Conservation (phyloP, 2,797 vertebrate genomes). For the Rousettus madagascariensis region DNA sequence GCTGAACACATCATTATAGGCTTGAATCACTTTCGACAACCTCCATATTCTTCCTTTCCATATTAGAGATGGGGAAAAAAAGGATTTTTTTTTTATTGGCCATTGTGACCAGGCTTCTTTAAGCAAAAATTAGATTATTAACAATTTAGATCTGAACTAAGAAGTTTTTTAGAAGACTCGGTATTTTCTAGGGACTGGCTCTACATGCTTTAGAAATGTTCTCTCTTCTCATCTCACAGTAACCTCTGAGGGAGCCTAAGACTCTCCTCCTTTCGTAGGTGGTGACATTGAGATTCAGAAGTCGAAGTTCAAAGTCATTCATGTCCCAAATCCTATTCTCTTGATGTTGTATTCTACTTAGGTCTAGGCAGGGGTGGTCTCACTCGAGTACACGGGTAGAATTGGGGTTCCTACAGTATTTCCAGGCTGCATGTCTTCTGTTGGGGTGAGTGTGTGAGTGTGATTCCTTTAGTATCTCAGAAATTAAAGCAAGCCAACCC, state of each 20-base stretch:
- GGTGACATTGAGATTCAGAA: background rate
- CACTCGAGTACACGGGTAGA: background rate
- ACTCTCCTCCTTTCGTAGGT: background rate
- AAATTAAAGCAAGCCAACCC: background rate
- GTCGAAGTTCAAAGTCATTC: background rate
- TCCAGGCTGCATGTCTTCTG: background rate
- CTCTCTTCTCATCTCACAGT: background rate
- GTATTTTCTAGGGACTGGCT: background rate
- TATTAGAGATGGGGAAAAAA: background rate
- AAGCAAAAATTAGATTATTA: background rate
- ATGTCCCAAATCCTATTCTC: background rate
- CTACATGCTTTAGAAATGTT: background rate
- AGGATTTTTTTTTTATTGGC: background rate
- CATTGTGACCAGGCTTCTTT: background rate
- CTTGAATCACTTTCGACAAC: background rate
- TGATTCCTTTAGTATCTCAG: background rate
- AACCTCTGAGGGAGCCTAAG: background rate
- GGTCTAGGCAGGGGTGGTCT: background rate
- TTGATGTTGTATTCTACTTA: background rate
- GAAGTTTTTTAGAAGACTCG: background rate
- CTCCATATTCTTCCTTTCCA: background rate
- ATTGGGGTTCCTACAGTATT: background rate
- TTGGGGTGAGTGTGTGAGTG: background rate
- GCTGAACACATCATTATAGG: background rate
- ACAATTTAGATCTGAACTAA: background rate